phyloP scores from a whole-genome alignment of 1,140 invertebrate genomes.

The Rhopalosiphum maidis region DNA sequence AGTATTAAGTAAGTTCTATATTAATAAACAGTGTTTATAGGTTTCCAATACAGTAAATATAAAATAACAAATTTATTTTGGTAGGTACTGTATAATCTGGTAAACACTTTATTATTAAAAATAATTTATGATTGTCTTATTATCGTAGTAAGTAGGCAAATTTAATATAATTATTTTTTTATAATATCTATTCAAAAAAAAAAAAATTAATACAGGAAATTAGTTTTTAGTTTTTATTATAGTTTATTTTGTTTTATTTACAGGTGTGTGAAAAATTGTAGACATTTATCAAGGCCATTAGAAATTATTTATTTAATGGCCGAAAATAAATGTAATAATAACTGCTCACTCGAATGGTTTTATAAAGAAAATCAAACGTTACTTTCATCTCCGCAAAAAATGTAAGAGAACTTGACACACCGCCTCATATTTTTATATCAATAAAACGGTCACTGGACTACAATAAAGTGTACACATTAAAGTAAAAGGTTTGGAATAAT shows the following conservation, averaged over 20 bases:
- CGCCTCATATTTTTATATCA: background rate
- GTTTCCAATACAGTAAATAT: background rate
- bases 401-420: background rate
- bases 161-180: too few species aligned
- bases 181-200: background rate
- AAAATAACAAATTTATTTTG: background rate
- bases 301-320: conserved; percentile 1
- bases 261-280: conserved; percentile 39
- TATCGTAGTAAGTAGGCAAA: background rate
- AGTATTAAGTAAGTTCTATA: conserved; percentile 22
- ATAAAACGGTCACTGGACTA: background rate
- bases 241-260: background rate
- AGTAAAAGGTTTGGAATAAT: conserved; percentile 12
- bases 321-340: background rate
- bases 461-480: background rate
- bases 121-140: too few species aligned
- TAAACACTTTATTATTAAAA: background rate
- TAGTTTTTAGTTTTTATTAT: background rate
- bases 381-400: background rate
- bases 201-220: background rate
- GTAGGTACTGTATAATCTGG: background rate
- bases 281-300: background rate
- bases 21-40: background rate
- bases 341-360: conserved; percentile 13
- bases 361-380: background rate